phyloP scores from a whole-genome alignment of 2,113 vertebrate species.

The Alaudala cheleensis region DNA sequence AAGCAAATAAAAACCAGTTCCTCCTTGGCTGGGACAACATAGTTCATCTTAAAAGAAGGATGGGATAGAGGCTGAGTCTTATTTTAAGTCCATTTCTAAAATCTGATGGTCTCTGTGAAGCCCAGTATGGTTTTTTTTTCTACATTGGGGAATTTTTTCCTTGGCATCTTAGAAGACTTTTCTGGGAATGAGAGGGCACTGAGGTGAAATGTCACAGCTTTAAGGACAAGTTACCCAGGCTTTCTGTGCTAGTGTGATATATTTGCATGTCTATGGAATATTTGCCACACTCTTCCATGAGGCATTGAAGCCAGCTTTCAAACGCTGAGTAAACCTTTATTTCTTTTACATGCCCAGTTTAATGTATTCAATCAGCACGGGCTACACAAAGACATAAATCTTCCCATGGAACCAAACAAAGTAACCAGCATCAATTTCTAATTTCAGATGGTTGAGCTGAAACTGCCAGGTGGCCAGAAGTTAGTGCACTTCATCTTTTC shows the following conservation, averaged over 20 bases:
- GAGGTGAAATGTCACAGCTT: background rate
- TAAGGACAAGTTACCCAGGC: conserved; percentile 7
- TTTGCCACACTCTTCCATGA: conserved; percentile 23
- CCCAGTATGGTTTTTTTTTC: background rate
- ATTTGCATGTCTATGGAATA: background rate
- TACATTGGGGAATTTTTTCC: background rate
- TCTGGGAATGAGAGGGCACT: background rate
- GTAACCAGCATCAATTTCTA: conserved; percentile 44
- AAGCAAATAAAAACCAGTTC: background rate
- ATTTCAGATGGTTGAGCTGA: conserved; percentile 37
- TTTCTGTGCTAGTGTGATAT: conserved; percentile 14
- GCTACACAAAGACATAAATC: conserved; percentile 48
- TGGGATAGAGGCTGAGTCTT: background rate
- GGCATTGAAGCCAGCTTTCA: conserved; percentile 22
- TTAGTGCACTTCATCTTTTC: conserved; percentile 36
- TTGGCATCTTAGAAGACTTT: background rate
- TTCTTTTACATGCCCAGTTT: conserved; percentile 41
- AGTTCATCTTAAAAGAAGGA: background rate
- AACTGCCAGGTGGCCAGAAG: conserved; percentile 31
- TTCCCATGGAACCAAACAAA: conserved; percentile 31
- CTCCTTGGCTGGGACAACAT: background rate
- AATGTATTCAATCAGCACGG: conserved; percentile 52
- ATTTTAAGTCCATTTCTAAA: background rate
- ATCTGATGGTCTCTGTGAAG: background rate
- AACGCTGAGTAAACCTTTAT: conserved; percentile 38